Evolutionary conservation across 2,113 vertebrate genomes (phyloP), one percentile per base, ranked within the genome.

Genomic region (Rhabdomys dilectus): DNA sequence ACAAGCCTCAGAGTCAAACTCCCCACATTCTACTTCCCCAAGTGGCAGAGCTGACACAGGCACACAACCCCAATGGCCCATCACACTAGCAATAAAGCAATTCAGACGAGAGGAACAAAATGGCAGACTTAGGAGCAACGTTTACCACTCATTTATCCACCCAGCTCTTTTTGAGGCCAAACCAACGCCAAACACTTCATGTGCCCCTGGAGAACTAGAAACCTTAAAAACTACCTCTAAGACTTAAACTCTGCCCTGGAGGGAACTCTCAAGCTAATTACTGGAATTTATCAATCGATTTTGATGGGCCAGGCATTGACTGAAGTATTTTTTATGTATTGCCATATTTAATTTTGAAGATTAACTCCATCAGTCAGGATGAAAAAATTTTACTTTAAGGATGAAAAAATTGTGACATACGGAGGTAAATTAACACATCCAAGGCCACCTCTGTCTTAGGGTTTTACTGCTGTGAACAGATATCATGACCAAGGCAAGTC

Each of bases 231-330:
- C 70, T 34, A 7, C 78, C 91, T 87, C 72, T 73, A 94, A 92
- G 93, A 91, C 39, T 60, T 96, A n/a, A 92, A 96, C 82, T 93
- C 87, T 94, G 68, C 66, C 78, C 72, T 85, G 56, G 75, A 88
- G 76, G 51, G 94, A 93, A 73, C 80, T 84, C 70, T 96, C 84
- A 68, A 94, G 91, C 51, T 88, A 93, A 95, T 95, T 90, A 93
- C 58, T 89, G 78, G 60, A 81, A 93, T 94, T 95, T 93, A 96
- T 96, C 66, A 90, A 92, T 89, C 53, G 60, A 42, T 48, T 95
- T 81, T 90, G 90, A 93, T 88, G 85, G 80, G 45, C 42, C 64
- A 90, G 91, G 73, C 70, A 91, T 85, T 91, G 78, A 91, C 82
- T 88, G 82, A 97, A 93, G 78, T 91, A 48, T 48, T 89, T 96